phyloP scores from a whole-genome alignment of 2,113 vertebrate species.

The Tachuris rubrigastra region DNA sequence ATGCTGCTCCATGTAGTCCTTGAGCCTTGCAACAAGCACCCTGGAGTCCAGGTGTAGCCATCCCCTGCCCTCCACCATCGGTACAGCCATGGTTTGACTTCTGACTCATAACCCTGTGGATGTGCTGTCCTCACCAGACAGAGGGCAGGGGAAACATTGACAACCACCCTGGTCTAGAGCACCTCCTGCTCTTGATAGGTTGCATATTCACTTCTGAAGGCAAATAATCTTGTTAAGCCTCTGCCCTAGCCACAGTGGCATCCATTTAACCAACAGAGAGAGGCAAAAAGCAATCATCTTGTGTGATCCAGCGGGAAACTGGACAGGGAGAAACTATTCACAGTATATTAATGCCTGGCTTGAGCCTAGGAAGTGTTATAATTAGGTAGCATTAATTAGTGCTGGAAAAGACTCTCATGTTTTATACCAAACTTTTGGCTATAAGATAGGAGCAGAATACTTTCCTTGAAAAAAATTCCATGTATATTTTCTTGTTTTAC shows the following conservation, averaged over 20 bases:
- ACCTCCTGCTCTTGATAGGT: background rate
- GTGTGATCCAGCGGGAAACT: conserved; percentile 7
- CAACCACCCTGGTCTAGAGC: background rate
- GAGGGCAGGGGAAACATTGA: background rate
- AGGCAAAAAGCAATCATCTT: conserved; percentile 34
- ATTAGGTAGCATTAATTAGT: conserved; percentile 69
- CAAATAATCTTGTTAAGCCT: background rate
- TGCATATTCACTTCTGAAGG: background rate
- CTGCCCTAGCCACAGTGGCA: background rate
- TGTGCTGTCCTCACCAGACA: fast-evolving
- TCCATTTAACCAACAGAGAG: background rate
- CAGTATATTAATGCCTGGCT: conserved; percentile 55
- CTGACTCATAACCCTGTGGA: background rate
- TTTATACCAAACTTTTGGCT: conserved; percentile 45
- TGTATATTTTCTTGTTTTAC: conserved; percentile 74
- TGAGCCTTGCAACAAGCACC: background rate
- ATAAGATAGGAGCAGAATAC: conserved; percentile 36
- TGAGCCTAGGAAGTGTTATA: conserved; percentile 44
- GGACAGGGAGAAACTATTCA: conserved; percentile 30
- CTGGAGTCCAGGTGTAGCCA: background rate
- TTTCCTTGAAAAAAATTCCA: conserved; percentile 45
- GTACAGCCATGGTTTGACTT: fast-evolving
- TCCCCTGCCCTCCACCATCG: background rate
- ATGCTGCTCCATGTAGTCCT: background rate
- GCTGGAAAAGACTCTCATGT: conserved; percentile 41